phyloP scores from a whole-genome alignment of 2,888 invertebrate species.

The Nymphalis c-album region DNA sequence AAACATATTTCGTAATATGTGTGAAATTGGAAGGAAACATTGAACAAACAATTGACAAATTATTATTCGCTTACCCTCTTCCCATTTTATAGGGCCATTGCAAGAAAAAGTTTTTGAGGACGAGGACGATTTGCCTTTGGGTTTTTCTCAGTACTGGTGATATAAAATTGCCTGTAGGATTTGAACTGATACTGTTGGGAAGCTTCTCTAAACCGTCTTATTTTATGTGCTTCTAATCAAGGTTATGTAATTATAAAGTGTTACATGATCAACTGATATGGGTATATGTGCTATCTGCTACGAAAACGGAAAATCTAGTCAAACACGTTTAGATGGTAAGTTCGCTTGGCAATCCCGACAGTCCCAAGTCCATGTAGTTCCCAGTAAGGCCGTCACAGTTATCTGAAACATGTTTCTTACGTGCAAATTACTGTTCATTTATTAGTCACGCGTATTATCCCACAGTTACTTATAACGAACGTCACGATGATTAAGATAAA shows the following conservation, averaged over 20 bases:
- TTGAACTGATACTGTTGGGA: too few species aligned
- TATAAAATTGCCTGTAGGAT: too few species aligned
- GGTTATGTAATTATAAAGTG: conserved; percentile 21
- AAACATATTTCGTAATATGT: too few species aligned
- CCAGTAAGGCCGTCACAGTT: conserved; percentile 18
- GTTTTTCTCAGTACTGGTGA: too few species aligned
- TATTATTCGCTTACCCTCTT: too few species aligned
- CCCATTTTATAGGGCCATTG: too few species aligned
- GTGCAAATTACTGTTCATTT: conserved; percentile 1
- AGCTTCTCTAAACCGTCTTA: too few species aligned
- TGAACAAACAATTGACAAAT: too few species aligned
- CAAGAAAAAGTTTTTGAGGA: too few species aligned
- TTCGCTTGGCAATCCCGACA: conserved; percentile 22
- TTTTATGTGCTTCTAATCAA: not conserved
- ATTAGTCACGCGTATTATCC: conserved; percentile 1
- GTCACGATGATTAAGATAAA: not conserved
- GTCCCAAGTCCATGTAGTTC: conserved; percentile 10
- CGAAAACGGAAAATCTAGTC: conserved; percentile 23
- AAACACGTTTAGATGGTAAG: conserved; percentile 33
- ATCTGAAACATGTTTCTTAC: conserved; percentile 14
- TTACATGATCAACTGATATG: conserved; percentile 30
- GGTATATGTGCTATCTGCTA: conserved; percentile 26
- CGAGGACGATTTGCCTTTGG: too few species aligned
- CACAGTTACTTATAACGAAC: not conserved
- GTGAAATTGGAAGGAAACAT: too few species aligned